A percentile compares a stretch with the other conserved stretches of the same genome.
These are phyloP conservation scores for Pelobates cultripes DNA, from an alignment of 2,797 vertebrate species.

Conservation along the genomic window DNA sequence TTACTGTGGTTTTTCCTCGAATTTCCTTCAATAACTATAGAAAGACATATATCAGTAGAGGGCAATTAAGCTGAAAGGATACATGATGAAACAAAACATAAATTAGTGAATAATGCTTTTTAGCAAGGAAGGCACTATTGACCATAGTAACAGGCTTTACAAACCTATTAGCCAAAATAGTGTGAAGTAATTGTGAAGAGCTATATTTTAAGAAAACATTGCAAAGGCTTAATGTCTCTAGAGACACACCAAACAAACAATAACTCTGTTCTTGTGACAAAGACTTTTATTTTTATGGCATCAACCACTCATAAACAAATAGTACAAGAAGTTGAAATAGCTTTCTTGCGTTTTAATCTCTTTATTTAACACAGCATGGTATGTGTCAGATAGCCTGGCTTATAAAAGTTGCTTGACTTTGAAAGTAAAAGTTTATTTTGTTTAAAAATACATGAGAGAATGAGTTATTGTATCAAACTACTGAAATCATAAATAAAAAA, in stretches of 20 bases:
- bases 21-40: conserved; percentile 42
- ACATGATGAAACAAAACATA: conserved; percentile 64
- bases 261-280: conserved; percentile 45
- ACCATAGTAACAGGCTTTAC: conserved; percentile 60
- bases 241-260: conserved; percentile 39
- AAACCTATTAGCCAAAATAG: conserved; percentile 67
- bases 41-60: conserved; percentile 62
- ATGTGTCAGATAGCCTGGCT: neutral
- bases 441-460: too few species aligned
- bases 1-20: too few species aligned
- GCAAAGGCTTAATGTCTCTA: conserved; percentile 25
- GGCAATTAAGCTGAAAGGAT: conserved; percentile 60
- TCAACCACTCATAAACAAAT: conserved; percentile 45
- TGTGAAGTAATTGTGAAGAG: conserved; percentile 58
- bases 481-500: too few species aligned
- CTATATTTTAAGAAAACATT: conserved; percentile 50
- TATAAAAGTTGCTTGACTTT: neutral
- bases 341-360: conserved; percentile 24
- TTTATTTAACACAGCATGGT: neutral
- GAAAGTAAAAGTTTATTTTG: neutral
- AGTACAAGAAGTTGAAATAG: conserved; percentile 26
- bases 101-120: conserved; percentile 66
- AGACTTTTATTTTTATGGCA: conserved; percentile 47
- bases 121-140: conserved; percentile 62
- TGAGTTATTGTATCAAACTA: too few species aligned